phyloP scores from a whole-genome alignment of 2,113 vertebrate species.

The Muntiacus reevesi region DNA sequence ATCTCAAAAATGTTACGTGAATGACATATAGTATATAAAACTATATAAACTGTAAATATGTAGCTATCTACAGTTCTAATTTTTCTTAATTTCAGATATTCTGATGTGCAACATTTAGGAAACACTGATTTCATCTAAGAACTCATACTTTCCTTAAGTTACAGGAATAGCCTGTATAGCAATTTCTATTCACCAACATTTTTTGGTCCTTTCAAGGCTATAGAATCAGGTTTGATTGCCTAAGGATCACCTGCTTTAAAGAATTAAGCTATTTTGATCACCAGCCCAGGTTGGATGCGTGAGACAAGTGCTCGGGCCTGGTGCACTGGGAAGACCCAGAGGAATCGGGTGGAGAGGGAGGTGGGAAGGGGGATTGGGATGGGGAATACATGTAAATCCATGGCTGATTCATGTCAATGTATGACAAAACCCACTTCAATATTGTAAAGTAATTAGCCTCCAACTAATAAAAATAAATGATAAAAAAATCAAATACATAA shows the following conservation, averaged over 20 bases:
- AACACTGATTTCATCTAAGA: neutral
- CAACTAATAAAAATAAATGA: too few relatives aligned
- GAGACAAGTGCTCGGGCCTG: too few relatives aligned
- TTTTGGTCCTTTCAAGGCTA: neutral
- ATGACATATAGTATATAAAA: neutral
- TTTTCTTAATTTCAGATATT: neutral
- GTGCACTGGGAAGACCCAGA: too few relatives aligned
- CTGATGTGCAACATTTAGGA: neutral
- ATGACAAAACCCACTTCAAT: too few relatives aligned
- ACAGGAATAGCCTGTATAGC: neutral
- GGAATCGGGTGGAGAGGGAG: too few relatives aligned
- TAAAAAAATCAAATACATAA: too few relatives aligned
- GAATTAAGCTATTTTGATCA: slow-evolving; percentile 2
- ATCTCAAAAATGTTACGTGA: neutral
- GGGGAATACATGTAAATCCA: too few relatives aligned
- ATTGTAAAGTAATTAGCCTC: too few relatives aligned
- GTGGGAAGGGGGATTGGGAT: too few relatives aligned
- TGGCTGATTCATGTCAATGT: too few relatives aligned
- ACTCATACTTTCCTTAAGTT: neutral
- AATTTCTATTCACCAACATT: neutral
- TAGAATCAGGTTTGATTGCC: neutral
- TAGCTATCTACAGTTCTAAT: neutral
- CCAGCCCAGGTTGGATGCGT: too few relatives aligned
- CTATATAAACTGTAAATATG: neutral
- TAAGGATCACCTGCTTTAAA: neutral